Base-by-base conservation (phyloP, 2,888 invertebrate species). In the Agriopis marginaria region DNA sequence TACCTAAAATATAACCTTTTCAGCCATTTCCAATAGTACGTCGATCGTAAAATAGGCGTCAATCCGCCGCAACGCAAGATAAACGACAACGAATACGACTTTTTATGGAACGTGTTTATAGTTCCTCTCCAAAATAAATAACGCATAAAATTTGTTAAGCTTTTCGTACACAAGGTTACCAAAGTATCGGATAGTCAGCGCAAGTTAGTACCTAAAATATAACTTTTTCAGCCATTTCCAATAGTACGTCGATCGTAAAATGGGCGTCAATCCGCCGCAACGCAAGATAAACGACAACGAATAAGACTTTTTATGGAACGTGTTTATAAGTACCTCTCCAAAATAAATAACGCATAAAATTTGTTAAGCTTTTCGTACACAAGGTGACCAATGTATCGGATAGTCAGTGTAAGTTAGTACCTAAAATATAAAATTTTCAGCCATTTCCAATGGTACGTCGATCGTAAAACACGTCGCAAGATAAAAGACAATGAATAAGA, bases 41-140 rank as follows among this genome's bases (percentile, higher is more conserved):
- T 61, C 64, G 55, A 70, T 63, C 69, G 49, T 74, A 67, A 72
- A 71, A 64, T n/a, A 42, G 63, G 32, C 62, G 55, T 47, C 59
- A 65, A 69, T 61, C 65, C 61, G 44, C 51, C 63, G 59, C 67
- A 65, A 71, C n/a, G 17, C 17, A 23, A 23, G 68, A 76, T 74
- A 73, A 72, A 72, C 51, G 51, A 60, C 54, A 63, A 68, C 64
- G 61, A 73, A 74, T 68, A 53, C 67, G 69, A 69, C 56, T 63
- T 66, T 68, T 65, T 58, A 63, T 63, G 50, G 44, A 58, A 72
- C 66, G 68, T 70, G 62, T 75, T 74, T 73, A 73, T 73, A 73
- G 73, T 68, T 72, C 67, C 59, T 66, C 62, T 50, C 64, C 53
- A 56, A 71, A 71, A 74, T 74, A 74, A 75, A 75, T 68, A n/a